Conservation (phyloP, 2,797 vertebrate genomes). For the Poecilia velifera region DNA sequence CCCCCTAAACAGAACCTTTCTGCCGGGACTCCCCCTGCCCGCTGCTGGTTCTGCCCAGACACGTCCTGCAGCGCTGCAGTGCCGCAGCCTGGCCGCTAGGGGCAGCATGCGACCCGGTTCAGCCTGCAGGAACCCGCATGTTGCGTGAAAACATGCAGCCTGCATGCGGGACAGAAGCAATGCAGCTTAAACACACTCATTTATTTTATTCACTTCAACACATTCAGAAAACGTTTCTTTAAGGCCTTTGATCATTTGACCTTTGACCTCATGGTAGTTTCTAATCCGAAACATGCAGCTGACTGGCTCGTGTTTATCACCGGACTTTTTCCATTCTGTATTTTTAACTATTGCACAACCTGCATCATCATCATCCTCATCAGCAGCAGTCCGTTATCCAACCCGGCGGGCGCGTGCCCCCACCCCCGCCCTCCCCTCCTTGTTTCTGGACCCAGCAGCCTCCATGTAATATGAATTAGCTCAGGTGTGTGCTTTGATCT, state of each 20-base stretch:
- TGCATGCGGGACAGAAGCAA: background rate
- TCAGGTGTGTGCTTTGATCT: accelerated
- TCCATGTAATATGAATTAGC: background rate
- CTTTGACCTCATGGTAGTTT: background rate
- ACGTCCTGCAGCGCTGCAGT: slow-evolving; percentile 13
- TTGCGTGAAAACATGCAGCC: background rate
- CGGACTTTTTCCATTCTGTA: background rate
- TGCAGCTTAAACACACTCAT: background rate
- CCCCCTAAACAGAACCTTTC: background rate
- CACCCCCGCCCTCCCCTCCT: background rate
- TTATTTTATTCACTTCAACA: background rate
- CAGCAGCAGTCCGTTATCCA: slow-evolving; percentile 18
- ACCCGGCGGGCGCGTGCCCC: slow-evolving; percentile 29
- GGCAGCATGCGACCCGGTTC: slow-evolving; percentile 25
- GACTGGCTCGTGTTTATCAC: background rate
- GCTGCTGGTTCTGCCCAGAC: background rate
- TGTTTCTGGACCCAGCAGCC: background rate
- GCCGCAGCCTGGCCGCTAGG: slow-evolving; percentile 21
- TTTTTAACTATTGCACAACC: slow-evolving; percentile 14
- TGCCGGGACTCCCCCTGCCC: background rate
- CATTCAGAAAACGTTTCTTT: too few species aligned
- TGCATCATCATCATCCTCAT: background rate
- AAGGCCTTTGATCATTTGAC: background rate
- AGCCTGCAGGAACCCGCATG: background rate
- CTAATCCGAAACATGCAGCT: background rate